A percentile compares a stretch with the other conserved stretches of the same genome.
Evolutionary conservation across 2,888 invertebrate species (phyloP).

Genomic region (Scaptomyza cyrtandrae): DNA sequence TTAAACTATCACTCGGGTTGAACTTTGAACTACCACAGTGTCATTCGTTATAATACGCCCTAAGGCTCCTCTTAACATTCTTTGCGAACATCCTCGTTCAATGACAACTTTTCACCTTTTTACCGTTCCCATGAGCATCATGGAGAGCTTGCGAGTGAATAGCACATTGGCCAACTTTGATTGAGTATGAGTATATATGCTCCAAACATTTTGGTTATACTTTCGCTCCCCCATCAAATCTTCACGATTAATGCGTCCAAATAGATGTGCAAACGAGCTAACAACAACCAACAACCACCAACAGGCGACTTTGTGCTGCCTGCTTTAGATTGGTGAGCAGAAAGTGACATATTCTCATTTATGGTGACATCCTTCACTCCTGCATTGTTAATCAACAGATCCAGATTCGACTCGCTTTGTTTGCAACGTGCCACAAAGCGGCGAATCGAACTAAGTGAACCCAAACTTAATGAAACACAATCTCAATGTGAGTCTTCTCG

Average conservation of each 20-base stretch:
- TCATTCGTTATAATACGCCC: not conserved
- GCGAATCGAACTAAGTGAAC: conserved; percentile 86
- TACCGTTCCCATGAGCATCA: conserved; percentile 86
- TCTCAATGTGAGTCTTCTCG: conserved; percentile 89
- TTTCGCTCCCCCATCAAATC: conserved; percentile 89
- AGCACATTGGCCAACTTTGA: conserved; percentile 92
- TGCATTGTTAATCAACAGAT: conserved; percentile 87
- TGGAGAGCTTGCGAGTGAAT: conserved; percentile 89
- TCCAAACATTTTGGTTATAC: conserved; percentile 87
- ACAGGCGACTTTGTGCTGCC: conserved; percentile 89
- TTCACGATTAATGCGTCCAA: conserved; percentile 88
- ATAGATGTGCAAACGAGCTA: conserved; percentile 88
- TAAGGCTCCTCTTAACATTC: not conserved
- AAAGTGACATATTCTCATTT: conserved; percentile 87
- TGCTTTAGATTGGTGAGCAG: conserved; percentile 86
- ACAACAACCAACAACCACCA: conserved; percentile 92
- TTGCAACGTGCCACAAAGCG: conserved; percentile 85
- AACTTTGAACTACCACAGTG: not conserved
- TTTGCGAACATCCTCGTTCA: not conserved
- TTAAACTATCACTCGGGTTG: not conserved
- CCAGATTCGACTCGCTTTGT: conserved; percentile 85
- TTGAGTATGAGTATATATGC: conserved; percentile 90
- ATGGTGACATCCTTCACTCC: conserved; percentile 85
- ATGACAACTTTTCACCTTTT: conserved; percentile 84
- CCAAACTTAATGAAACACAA: conserved; percentile 88